These are phyloP conservation scores for Varecia variegata DNA, from an alignment of 2,797 vertebrate genomes.

Conservation along the genomic window DNA sequence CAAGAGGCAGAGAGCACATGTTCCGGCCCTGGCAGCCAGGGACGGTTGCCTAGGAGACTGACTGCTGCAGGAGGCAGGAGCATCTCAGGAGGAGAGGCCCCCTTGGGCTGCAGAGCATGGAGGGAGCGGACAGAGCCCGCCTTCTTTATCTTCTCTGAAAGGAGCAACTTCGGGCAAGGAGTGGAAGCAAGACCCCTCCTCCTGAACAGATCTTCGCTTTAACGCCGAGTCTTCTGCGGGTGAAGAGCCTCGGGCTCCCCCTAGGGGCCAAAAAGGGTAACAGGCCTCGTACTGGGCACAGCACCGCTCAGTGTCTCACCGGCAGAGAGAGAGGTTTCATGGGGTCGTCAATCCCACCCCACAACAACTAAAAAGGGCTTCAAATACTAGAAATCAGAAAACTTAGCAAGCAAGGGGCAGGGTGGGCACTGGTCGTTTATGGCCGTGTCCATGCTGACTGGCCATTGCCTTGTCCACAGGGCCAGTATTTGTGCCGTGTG, in stretches of 20 bases:
- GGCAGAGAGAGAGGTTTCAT: not conserved
- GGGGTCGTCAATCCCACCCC: too few relatives aligned
- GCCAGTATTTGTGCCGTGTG: not conserved
- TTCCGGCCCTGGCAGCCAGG: too few relatives aligned
- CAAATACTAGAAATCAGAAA: not conserved
- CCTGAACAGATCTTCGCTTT: not conserved
- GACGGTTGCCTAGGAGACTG: not conserved
- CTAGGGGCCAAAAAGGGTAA: conserved; percentile 5
- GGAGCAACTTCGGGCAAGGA: not conserved
- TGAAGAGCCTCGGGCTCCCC: conserved; percentile 10
- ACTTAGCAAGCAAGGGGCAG: not conserved
- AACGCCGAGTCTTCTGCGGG: too few relatives aligned
- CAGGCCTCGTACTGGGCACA: not conserved
- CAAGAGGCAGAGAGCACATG: not conserved
- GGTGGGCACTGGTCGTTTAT: not conserved
- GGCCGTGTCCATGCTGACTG: not conserved
- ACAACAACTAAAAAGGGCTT: not conserved
- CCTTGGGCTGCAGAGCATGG: not conserved
- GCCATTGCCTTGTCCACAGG: not conserved
- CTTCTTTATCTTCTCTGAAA: not conserved
- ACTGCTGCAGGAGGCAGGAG: not conserved
- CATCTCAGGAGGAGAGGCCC: not conserved
- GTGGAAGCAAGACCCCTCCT: not conserved
- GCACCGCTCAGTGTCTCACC: not conserved
- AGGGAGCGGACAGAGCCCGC: not conserved